A percentile compares a stretch with the other conserved stretches of the same genome.
These are phyloP conservation scores for Hippocampus zosterae DNA, from an alignment of 2,113 vertebrate genomes.

Conservation along the genomic window DNA sequence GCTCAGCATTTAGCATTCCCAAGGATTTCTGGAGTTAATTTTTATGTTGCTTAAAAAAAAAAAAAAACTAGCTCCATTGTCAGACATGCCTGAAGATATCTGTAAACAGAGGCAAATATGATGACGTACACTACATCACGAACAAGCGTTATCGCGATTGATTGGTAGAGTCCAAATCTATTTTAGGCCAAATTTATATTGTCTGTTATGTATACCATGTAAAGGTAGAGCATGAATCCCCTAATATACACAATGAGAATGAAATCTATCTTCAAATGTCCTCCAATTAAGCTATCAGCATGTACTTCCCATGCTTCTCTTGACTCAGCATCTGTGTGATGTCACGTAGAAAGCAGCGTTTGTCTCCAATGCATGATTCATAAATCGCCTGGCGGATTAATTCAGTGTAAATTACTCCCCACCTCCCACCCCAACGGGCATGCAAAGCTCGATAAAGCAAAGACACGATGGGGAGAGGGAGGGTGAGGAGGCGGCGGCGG, in stretches of 20 bases:
- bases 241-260: not conserved
- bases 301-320: constrained; percentile 20
- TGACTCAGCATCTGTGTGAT: constrained; percentile 49
- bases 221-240: not conserved
- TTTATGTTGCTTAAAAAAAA: too few relatives aligned
- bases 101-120: too few relatives aligned
- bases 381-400: constrained; percentile 69
- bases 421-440: constrained; percentile 23
- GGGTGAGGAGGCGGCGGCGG: constrained; percentile 21
- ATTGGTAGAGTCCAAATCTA: too few relatives aligned
- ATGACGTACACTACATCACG: too few relatives aligned
- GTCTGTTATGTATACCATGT: too few relatives aligned
- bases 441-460: constrained; percentile 57
- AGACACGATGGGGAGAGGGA: constrained; percentile 33
- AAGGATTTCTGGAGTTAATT: too few relatives aligned
- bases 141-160: too few relatives aligned
- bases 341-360: constrained; percentile 35
- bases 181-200: too few relatives aligned
- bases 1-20: too few relatives aligned
- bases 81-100: too few relatives aligned
- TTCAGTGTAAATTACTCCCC: constrained; percentile 68
- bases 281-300: not conserved
- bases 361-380: constrained; percentile 69
- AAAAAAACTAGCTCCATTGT: too few relatives aligned
- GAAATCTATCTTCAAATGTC: constrained; percentile 14